Conservation (phyloP, 2,797 vertebrate genomes). For the Hoplostethus atlanticus region DNA sequence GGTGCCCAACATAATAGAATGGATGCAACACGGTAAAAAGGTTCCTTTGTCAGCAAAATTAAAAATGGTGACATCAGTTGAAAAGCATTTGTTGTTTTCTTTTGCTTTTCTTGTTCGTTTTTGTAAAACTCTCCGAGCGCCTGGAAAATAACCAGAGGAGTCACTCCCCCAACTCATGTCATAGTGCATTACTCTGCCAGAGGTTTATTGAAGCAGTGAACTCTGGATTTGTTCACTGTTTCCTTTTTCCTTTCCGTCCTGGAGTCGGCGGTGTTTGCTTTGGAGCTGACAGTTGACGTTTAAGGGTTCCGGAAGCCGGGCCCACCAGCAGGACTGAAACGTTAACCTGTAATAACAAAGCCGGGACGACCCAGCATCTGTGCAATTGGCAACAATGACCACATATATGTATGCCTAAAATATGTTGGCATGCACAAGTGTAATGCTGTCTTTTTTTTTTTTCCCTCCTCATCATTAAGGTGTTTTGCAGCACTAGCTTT, state of each 20-base stretch:
- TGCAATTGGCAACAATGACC: constrained; percentile 48
- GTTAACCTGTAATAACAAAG: constrained; percentile 82
- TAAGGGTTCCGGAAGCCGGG: constrained; percentile 69
- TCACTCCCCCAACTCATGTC: constrained; percentile 62
- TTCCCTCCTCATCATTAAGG: constrained; percentile 2
- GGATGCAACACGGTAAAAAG: constrained; percentile 87
- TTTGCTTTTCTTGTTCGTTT: constrained; percentile 48
- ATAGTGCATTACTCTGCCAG: constrained; percentile 67
- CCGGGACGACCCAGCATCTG: constrained; percentile 46
- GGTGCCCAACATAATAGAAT: constrained; percentile 88
- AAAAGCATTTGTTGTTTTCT: constrained; percentile 46
- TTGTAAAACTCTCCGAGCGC: constrained; percentile 66
- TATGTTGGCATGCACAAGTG: constrained; percentile 21
- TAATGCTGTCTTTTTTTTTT: constrained; percentile 40
- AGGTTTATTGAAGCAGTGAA: constrained; percentile 68
- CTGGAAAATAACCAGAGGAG: constrained; percentile 78
- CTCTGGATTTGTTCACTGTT: constrained; percentile 74
- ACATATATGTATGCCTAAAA: neutral
- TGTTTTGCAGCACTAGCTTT: neutral
- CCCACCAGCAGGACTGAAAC: constrained; percentile 78
- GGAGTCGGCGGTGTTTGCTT: constrained; percentile 78
- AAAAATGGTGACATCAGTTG: constrained; percentile 81
- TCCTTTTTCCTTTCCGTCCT: constrained; percentile 62
- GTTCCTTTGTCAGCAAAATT: constrained; percentile 90
- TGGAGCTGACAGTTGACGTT: constrained; percentile 77